Percentiles rank a stretch among this genome's conserved stretches.
phyloP scores from a whole-genome alignment of 2,113 vertebrate genomes.

The Myotis brandtii region DNA sequence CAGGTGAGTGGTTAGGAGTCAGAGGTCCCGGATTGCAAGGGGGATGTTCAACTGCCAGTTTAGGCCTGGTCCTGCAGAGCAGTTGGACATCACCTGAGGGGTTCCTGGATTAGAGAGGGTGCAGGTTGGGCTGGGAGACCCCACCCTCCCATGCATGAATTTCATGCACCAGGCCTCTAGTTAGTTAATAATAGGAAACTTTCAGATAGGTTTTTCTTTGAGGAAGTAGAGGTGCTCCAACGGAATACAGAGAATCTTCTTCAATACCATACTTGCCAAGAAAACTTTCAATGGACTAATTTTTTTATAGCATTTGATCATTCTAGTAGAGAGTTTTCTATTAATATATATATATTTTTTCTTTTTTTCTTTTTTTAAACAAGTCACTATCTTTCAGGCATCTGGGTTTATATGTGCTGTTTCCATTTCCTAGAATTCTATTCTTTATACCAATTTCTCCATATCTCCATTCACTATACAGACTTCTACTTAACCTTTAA shows the following conservation, averaged over 20 bases:
- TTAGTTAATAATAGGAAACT: neutral
- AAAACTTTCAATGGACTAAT: neutral
- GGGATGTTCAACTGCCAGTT: too few species aligned
- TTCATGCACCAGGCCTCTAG: too few species aligned
- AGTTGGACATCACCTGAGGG: too few species aligned
- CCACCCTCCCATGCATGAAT: too few species aligned
- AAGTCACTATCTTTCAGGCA: neutral
- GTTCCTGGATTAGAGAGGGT: too few species aligned
- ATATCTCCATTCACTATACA: neutral
- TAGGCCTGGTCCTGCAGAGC: too few species aligned
- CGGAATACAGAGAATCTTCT: neutral
- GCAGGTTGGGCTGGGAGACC: too few species aligned
- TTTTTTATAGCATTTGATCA: neutral
- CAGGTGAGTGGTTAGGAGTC: too few species aligned
- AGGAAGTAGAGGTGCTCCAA: neutral
- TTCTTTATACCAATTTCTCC: neutral
- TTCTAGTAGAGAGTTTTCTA: neutral
- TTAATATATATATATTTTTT: neutral
- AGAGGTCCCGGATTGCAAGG: too few species aligned
- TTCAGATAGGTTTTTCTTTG: neutral
- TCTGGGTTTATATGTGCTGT: neutral
- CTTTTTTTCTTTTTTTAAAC: too few species aligned
- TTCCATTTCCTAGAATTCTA: conserved; percentile 23
- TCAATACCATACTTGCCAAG: neutral
- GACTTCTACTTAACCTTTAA: neutral